phyloP scores from a whole-genome alignment of 2,113 vertebrate genomes.

The Parus major region DNA sequence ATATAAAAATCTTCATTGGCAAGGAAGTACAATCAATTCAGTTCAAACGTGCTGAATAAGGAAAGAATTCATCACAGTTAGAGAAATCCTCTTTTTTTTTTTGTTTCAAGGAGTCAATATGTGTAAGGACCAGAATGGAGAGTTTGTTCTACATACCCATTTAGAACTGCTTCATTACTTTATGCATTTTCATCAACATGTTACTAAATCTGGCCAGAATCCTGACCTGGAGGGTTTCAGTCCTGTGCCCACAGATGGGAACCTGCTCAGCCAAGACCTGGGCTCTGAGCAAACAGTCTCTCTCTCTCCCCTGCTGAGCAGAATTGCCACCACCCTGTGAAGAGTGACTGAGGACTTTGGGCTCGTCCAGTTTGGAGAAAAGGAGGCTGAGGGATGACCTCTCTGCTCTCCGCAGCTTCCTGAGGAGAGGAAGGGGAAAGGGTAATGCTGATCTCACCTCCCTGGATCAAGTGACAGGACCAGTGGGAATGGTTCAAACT shows the following conservation, averaged over 20 bases:
- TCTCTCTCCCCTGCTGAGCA: not conserved
- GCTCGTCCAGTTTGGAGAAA: not conserved
- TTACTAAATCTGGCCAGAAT: rapidly evolving
- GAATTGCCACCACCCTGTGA: not conserved
- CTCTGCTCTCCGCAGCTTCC: not conserved
- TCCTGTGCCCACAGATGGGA: not conserved
- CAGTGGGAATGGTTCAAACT: rapidly evolving
- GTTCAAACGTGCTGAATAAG: not conserved
- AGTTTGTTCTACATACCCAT: not conserved
- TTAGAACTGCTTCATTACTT: not conserved
- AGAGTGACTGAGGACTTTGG: rapidly evolving
- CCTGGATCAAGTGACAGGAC: not conserved
- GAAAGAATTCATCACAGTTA: not conserved
- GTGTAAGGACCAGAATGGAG: not conserved
- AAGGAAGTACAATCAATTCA: not conserved
- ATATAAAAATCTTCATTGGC: not conserved
- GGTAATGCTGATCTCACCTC: not conserved
- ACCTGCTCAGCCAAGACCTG: not conserved
- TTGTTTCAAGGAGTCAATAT: not conserved
- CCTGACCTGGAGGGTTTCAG: not conserved
- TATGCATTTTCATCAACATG: not conserved
- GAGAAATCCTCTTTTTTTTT: not conserved
- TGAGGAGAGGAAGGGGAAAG: not conserved
- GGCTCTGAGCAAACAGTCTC: not conserved
- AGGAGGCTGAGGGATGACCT: not conserved